Conservation (phyloP, 2,888 invertebrate genomes). For the Tortrix viridana region DNA sequence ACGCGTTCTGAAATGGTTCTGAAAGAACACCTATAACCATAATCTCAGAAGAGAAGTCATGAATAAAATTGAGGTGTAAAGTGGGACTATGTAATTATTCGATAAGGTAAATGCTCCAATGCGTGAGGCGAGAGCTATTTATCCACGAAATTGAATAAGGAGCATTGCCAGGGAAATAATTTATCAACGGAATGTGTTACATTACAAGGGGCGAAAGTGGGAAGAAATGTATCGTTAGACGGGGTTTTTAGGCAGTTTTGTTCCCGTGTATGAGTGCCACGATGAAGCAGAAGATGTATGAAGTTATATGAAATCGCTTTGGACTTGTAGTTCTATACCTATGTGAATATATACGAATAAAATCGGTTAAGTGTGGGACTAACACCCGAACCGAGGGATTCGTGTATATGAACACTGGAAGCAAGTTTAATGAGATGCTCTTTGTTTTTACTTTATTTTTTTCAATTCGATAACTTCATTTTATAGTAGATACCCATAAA, state of each 20-base stretch:
- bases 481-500: too few species aligned
- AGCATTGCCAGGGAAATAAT: constrained; percentile 55
- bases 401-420: too few species aligned
- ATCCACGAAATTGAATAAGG: constrained; percentile 60
- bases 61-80: constrained; percentile 9
- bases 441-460: too few species aligned
- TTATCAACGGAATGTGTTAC: constrained; percentile 62
- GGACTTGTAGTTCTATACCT: too few species aligned
- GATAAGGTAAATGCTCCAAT: constrained; percentile 48
- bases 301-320: too few species aligned
- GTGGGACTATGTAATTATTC: constrained; percentile 13
- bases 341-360: too few species aligned
- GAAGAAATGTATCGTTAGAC: constrained; percentile 55
- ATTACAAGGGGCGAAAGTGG: constrained; percentile 57
- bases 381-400: too few species aligned
- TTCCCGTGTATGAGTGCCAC: constrained; percentile 20
- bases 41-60: background rate
- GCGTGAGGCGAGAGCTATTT: constrained; percentile 57
- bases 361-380: too few species aligned
- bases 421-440: too few species aligned
- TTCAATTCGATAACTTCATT: too few species aligned
- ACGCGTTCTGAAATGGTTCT: too few species aligned
- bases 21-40: background rate
- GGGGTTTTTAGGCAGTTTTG: constrained; percentile 42
- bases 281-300: too few species aligned